Percentiles rank a stretch among this genome's conserved stretches.
These are phyloP conservation scores for Alentia gelatinosa DNA, from an alignment of 2,888 invertebrate species.

Conservation along the genomic window DNA sequence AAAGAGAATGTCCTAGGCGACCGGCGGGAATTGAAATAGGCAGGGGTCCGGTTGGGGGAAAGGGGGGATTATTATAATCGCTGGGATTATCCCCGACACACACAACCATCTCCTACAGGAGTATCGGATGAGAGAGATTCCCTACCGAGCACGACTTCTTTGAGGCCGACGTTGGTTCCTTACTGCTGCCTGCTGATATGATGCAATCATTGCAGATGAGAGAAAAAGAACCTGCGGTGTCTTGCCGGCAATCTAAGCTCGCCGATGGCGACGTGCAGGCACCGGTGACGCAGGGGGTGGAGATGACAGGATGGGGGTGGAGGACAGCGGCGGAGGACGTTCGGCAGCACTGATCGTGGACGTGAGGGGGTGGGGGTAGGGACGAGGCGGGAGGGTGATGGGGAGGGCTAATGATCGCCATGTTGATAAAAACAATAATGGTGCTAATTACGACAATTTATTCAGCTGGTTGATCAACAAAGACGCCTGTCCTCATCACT, in stretches of 20 bases:
- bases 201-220: constrained; percentile 21
- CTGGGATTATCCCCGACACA: background rate
- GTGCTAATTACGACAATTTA: constrained; percentile 42
- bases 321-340: background rate
- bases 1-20: background rate
- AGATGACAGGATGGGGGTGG: background rate
- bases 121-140: no score
- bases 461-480: constrained; percentile 44
- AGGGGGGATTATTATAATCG: background rate
- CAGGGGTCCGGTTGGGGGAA: background rate
- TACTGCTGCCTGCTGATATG: constrained; percentile 25
- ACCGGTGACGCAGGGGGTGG: background rate
- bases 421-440: constrained; percentile 47
- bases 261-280: background rate
- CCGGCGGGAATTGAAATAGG: background rate
- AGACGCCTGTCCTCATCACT: background rate
- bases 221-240: background rate
- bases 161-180: background rate
- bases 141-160: background rate
- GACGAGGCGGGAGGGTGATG: background rate
- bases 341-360: background rate
- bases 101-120: no score
- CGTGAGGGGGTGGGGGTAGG: background rate
- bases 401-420: constrained; percentile 4
- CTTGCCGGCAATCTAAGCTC: background rate